phyloP scores from a whole-genome alignment of 2,113 vertebrate species.

The Australoheros scitulus region DNA sequence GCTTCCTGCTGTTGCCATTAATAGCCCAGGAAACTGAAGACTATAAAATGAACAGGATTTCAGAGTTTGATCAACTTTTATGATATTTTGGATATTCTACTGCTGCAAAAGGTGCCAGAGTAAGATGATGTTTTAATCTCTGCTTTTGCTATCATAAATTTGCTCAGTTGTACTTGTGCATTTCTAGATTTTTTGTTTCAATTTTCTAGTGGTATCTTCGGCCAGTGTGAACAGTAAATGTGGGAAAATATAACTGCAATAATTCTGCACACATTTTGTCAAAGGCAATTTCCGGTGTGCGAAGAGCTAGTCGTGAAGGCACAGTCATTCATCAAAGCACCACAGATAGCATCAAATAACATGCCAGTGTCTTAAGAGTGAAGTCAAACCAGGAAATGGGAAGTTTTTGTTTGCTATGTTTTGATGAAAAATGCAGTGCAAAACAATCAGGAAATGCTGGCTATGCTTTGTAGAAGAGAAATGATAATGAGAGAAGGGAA shows the following conservation, averaged over 20 bases:
- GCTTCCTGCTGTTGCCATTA: not conserved
- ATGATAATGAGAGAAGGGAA: slow-evolving; percentile 34
- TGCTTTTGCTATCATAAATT: not conserved
- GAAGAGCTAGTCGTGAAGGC: not conserved
- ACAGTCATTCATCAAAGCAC: not conserved
- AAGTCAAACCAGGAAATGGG: not conserved
- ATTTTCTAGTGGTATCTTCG: not conserved
- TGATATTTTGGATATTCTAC: not conserved
- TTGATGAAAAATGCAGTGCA: not conserved
- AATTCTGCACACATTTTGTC: not conserved
- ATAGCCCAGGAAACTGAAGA: not conserved
- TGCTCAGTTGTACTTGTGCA: not conserved
- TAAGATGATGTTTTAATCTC: not conserved
- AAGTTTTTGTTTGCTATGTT: slow-evolving; percentile 1
- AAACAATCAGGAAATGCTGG: slow-evolving; percentile 44
- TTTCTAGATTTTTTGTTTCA: not conserved
- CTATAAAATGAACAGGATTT: not conserved
- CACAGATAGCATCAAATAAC: not conserved
- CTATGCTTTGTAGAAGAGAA: slow-evolving; percentile 11
- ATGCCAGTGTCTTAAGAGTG: not conserved
- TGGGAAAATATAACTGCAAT: not conserved
- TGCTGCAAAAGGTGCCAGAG: not conserved
- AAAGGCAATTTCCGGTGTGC: not conserved
- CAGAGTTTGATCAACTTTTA: no score
- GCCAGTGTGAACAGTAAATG: not conserved